Conservation (phyloP, 2,888 invertebrate genomes). For the Sinohyriopsis cumingii region DNA sequence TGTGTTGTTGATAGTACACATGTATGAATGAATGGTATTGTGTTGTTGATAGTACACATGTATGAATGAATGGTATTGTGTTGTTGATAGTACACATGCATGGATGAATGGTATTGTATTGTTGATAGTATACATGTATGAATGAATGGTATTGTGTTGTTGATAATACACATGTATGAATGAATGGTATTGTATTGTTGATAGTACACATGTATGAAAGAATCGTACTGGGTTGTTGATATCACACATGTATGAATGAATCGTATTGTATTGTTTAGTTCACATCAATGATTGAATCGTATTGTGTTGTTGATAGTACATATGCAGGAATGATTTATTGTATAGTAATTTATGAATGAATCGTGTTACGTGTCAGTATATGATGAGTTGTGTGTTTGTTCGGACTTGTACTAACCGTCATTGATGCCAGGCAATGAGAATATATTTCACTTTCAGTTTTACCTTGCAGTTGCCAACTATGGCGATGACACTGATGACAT, state of each 20-base stretch:
- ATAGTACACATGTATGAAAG: no score
- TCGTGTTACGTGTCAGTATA: neutral
- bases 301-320: neutral
- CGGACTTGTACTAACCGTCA: neutral
- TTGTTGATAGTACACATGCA: neutral
- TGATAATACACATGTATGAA: no score
- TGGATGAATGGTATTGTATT: no score
- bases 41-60: no score
- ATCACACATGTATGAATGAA: no score
- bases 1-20: neutral
- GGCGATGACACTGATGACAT: constrained; percentile 48
- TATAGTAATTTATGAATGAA: neutral
- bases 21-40: neutral
- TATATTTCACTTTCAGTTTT: constrained; percentile 60
- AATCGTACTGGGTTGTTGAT: no score
- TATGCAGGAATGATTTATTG: neutral
- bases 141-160: no score
- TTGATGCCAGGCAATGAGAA: no score
- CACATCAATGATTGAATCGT: neutral
- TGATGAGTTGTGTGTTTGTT: neutral
- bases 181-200: no score
- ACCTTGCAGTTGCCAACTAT: constrained; percentile 70
- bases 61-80: neutral
- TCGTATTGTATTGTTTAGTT: neutral
- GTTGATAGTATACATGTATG: no score